Evolutionary conservation across 2,888 invertebrate species (phyloP).

Genomic region (Leucozona laternaria): DNA sequence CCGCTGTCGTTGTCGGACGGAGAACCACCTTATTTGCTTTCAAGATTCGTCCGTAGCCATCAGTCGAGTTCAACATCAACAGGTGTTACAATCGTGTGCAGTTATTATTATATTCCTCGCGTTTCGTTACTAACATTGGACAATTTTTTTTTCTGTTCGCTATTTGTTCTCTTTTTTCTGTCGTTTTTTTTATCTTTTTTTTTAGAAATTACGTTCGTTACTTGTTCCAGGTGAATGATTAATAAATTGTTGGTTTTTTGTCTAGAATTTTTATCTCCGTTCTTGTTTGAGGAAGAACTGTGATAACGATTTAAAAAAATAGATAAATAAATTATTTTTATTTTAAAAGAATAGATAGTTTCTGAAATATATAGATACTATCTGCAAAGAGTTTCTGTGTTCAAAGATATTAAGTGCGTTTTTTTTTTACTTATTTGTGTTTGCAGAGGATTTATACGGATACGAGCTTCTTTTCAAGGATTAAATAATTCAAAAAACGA

Average conservation of each 20-base stretch:
- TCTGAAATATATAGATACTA: conserved; percentile 2
- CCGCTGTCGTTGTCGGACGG: background rate
- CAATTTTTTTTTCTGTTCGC: conserved; percentile 34
- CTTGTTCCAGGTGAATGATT: conserved; percentile 73
- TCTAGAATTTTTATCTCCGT: conserved; percentile 25
- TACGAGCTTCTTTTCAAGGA: conserved; percentile 57
- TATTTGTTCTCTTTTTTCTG: conserved; percentile 35
- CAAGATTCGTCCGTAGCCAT: conserved; percentile 75
- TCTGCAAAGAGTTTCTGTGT: conserved; percentile 47
- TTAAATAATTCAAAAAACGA: conserved; percentile 48
- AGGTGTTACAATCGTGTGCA: conserved; percentile 79
- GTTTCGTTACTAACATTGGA: conserved; percentile 66
- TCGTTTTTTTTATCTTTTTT: conserved; percentile 41
- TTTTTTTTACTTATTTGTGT: conserved; percentile 54
- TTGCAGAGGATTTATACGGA: conserved; percentile 71
- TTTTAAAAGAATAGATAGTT: conserved; percentile 19
- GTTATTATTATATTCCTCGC: conserved; percentile 52
- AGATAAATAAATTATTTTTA: conserved; percentile 24
- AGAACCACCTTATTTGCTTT: conserved; percentile 74
- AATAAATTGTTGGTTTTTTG: conserved; percentile 28
- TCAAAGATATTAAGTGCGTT: conserved; percentile 47
- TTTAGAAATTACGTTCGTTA: conserved; percentile 51
- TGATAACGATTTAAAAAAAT: conserved; percentile 59
- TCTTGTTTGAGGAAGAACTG: conserved; percentile 29
- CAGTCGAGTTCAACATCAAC: conserved; percentile 79